Base-by-base conservation (phyloP, 2,888 invertebrate genomes). In the Petrolisthes manimaculis region DNA sequence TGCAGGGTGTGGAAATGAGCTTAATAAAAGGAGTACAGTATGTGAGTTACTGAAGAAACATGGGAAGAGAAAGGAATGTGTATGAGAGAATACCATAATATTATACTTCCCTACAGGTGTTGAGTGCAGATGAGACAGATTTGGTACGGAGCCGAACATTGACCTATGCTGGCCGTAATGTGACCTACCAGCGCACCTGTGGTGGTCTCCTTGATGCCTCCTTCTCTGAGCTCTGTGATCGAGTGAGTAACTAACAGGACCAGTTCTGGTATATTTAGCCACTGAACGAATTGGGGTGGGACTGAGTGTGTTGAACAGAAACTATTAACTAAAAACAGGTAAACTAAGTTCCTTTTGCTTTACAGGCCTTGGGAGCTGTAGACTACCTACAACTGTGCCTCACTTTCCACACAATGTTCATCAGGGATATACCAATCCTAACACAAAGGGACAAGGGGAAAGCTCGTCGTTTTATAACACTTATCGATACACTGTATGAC, bases 401-500 rank as follows among this genome's bases (percentile, higher is more conserved):
- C 93, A 96, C 96, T 91, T 99, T 99, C 93, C 98, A 99, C 93
- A 98, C 98, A 24, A 96, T 99, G 74, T 95, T 99, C 91, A 96
- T 99, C 92, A 94, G 97, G 92, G 95, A 98, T 93, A 94, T 99
- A 82, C 99, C 98, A 0, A 95, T 96, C 92, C 94, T 99, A 92
- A 96, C 96, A 92, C 93, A 96, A 77, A 95, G 94, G 91, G 94
- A 95, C 78, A 96, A 97, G 93, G 97, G 97, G n/a, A 97, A 97
- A 93, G 95, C 97, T 84, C 94, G 99, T 92, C 94, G 99, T 91
- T 99, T 99, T 93, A 99, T 99, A 90, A 98, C 98, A 0, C 94
- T 99, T 21, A 97, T 99, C 92, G 99, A 99, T 93, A 98, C 98
- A 0, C 94, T 99, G 12, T 99, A 99, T 93, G 99, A 99, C 93